Percentiles rank a stretch among this genome's conserved stretches.
Conservation (phyloP, 2,113 vertebrate species). For the Planiliza haematocheilus region DNA sequence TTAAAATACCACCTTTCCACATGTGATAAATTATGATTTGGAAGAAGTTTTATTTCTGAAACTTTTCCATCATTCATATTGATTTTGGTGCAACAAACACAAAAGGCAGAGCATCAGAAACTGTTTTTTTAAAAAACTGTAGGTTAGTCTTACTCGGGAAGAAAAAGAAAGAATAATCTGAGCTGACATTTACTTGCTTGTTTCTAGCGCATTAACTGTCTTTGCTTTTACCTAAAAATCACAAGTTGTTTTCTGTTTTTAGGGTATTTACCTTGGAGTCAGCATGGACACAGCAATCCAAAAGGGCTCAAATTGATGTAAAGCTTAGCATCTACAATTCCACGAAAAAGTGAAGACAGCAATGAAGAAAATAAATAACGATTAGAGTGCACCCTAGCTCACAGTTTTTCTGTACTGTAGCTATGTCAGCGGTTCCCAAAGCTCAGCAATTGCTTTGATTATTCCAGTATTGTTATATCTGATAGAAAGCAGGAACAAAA, state of each 20-base stretch:
- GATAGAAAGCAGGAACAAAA: not conserved
- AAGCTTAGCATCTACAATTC: not conserved
- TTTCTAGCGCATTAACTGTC: too few relatives aligned
- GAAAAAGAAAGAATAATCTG: not conserved
- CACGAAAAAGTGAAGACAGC: not conserved
- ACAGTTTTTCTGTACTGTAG: conserved; percentile 10
- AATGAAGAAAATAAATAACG: too few relatives aligned
- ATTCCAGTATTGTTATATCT: not conserved
- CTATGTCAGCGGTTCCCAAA: not conserved
- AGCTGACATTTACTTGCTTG: too few relatives aligned
- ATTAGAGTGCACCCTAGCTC: not conserved
- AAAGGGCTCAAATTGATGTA: not conserved
- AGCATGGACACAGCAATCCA: not conserved
- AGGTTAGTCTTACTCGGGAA: not conserved
- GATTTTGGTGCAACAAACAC: not conserved
- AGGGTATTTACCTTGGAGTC: not conserved
- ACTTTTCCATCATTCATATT: too few relatives aligned
- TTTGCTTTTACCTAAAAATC: not conserved
- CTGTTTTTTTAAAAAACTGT: not conserved
- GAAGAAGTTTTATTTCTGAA: too few relatives aligned
- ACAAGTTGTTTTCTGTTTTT: not conserved
- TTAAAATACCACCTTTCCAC: too few relatives aligned
- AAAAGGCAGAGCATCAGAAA: not conserved
- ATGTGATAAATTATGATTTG: too few relatives aligned
- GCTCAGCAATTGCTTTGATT: not conserved